Evolutionary conservation across 2,888 invertebrate species (phyloP), one percentile per base, ranked within the genome.

Genomic region (Sceliomorpha sp.): DNA sequence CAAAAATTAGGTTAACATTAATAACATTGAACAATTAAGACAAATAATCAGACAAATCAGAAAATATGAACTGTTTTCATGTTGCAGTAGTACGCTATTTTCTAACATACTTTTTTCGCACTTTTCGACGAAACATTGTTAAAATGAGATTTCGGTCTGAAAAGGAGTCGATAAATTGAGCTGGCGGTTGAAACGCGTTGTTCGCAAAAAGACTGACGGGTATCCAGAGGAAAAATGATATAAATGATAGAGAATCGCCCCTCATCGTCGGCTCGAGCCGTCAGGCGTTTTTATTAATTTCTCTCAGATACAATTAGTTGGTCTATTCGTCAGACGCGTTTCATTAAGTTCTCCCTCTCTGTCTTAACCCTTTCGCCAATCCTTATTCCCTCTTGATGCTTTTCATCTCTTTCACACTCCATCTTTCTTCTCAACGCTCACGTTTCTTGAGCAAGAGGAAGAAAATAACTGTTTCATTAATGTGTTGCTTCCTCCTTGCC

Each of bases 241-340:
- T 78, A 83, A 84, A 83, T 83, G 82, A 84, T 81, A 75, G 76
- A 77, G 77, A 74, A 78, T 79, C 73, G 72, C 70, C 75, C 74
- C 76, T 73, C 75, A 73, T 72, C 45, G 73, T 48, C 71, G 71
- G 70, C 64, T 60, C 53, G 70, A 73, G 73, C 76, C 80, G 79
- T 82, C 78, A 79, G 80, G 76, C 81, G 81, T 83, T 87, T 85
- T 87, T 87, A 87, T 87, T 87, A 87, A 87, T 88, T 87, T 81
- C 84, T 84, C 84, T 87, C 84, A 79, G 86, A 86, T 86, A 87
- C 87, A 86, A 88, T 86, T 87, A 88, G 87, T 85, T 85, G 85
- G 81, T 83, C 86, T 86, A 87, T 87, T 87, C 85, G 85, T 87
- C 86, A 84, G 84, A 83, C 81, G 81, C 82, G 83, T 88, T 88